These are phyloP conservation scores for Lycorma delicatula DNA, from an alignment of 1,140 invertebrate genomes.

Conservation along the genomic window DNA sequence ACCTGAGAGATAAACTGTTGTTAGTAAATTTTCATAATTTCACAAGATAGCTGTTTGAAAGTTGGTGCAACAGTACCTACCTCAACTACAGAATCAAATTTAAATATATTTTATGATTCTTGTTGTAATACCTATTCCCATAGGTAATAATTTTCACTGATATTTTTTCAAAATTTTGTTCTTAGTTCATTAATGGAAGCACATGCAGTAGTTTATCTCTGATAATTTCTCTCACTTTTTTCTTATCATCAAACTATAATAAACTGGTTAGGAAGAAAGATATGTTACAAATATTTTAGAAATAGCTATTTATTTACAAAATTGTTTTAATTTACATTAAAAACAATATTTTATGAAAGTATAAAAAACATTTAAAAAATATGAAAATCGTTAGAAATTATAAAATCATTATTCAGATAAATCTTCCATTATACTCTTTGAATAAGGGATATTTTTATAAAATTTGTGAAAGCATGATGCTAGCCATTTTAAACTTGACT, in stretches of 20 bases:
- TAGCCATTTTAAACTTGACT: not conserved
- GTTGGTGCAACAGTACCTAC: not conserved
- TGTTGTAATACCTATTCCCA: not conserved
- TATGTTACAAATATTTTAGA: not conserved
- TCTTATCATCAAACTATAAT: too few relatives aligned
- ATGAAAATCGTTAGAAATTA: not conserved
- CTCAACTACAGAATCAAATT: not conserved
- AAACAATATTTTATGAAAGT: not conserved
- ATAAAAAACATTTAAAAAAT: not conserved
- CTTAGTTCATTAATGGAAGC: not conserved
- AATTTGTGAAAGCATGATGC: not conserved
- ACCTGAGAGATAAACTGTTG: not conserved
- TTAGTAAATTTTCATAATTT: not conserved
- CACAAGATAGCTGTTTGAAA: not conserved
- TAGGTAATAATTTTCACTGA: not conserved
- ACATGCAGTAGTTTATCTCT: not conserved
- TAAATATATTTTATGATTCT: not conserved
- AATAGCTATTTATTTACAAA: not conserved
- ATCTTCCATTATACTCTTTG: not conserved
- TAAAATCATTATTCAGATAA: slow-evolving; percentile 1
- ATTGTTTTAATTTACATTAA: not conserved
- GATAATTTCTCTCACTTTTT: not conserved
- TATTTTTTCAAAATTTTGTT: not conserved
- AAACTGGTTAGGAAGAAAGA: too few relatives aligned
- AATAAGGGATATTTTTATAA: slow-evolving; percentile 1